phyloP scores from a whole-genome alignment of 2,888 invertebrate species.

The Helicoverpa assulta region DNA sequence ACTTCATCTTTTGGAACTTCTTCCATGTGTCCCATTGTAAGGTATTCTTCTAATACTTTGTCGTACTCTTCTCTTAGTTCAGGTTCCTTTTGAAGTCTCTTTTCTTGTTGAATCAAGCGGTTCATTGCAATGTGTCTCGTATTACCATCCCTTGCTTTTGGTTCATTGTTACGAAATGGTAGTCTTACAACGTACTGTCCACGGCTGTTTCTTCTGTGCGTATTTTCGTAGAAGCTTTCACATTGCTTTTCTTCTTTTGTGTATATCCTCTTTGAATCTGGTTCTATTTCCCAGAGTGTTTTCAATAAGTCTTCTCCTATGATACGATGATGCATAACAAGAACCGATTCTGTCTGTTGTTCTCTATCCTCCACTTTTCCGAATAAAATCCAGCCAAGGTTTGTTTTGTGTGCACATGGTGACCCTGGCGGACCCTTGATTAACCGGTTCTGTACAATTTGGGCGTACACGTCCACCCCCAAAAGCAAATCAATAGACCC shows the following conservation, averaged over 20 bases:
- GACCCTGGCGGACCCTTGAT: no score
- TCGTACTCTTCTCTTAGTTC: slow-evolving; percentile 18
- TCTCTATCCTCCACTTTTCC: slow-evolving; percentile 26
- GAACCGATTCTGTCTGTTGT: slow-evolving; percentile 5
- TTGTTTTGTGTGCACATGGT: no score
- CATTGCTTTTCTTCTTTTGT: no score
- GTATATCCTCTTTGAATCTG: no score
- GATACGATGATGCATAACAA: neutral
- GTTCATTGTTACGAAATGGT: no score
- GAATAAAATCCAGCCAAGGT: no score
- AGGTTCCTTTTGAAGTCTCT: slow-evolving; percentile 27
- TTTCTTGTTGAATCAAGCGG: neutral
- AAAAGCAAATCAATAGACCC: neutral
- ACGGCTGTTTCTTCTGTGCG: no score
- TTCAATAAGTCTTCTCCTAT: slow-evolving; percentile 3
- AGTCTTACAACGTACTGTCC: no score
- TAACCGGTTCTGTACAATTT: slow-evolving; percentile 8
- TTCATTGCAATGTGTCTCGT: no score
- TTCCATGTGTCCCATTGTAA: slow-evolving; percentile 50
- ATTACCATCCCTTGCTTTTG: no score
- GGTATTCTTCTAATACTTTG: slow-evolving; percentile 44
- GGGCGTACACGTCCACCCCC: no score
- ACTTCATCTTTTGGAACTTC: slow-evolving; percentile 39
- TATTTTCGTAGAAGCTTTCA: no score
- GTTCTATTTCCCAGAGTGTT: slow-evolving; percentile 1